These are phyloP conservation scores for Myotis myotis DNA, from an alignment of 2,797 vertebrate species.

Conservation along the genomic window DNA sequence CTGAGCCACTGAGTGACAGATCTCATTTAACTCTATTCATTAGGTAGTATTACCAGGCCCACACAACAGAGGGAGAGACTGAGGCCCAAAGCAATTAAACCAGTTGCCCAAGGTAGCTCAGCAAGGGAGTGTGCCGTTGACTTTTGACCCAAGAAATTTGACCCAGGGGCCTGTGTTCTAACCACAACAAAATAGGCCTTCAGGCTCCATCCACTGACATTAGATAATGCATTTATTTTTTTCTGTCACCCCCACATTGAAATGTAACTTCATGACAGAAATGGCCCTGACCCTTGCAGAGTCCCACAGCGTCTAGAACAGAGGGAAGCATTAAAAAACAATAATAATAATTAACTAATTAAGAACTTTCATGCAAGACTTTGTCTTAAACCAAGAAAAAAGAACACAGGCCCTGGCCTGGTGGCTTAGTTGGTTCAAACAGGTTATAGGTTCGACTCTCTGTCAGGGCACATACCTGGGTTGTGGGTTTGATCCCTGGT, in stretches of 20 bases:
- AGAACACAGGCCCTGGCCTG: neutral
- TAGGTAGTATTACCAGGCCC: neutral
- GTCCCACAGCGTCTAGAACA: neutral
- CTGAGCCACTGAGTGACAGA: neutral
- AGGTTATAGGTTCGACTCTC: too few relatives aligned
- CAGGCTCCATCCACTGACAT: neutral
- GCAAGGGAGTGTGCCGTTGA: neutral
- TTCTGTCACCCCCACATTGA: neutral
- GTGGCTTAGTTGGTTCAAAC: too few relatives aligned
- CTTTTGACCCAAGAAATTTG: neutral
- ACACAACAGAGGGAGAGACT: neutral
- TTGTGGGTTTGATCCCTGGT: too few relatives aligned
- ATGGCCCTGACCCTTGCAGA: neutral
- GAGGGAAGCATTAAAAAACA: neutral
- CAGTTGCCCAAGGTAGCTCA: neutral
- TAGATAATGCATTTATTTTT: neutral
- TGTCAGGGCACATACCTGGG: too few relatives aligned
- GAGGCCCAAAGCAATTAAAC: conserved; percentile 11
- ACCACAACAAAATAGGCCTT: neutral
- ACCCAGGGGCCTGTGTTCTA: neutral
- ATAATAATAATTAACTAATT: neutral
- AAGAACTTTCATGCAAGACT: neutral
- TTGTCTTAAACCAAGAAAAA: neutral
- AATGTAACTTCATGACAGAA: neutral
- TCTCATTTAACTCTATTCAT: neutral